These are phyloP conservation scores for Pseudachorutes palmiensis DNA, from an alignment of 1,140 invertebrate species.

Conservation along the genomic window DNA sequence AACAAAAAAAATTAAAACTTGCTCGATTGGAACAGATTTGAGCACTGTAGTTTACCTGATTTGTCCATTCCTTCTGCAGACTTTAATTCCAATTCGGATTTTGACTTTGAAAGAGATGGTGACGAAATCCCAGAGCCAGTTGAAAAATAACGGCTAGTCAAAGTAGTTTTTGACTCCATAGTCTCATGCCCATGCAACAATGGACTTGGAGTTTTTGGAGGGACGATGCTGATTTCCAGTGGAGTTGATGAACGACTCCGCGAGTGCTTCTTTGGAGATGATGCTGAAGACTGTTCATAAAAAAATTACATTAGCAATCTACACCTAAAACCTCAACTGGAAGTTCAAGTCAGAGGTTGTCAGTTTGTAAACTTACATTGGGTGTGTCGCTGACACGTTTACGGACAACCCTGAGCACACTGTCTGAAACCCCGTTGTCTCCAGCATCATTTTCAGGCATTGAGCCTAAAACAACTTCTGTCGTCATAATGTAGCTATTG, in stretches of 20 bases:
- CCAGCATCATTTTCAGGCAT: background rate
- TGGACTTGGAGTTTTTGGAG: slow-evolving; percentile 31
- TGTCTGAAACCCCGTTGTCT: slow-evolving; percentile 9
- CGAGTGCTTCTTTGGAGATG: slow-evolving; percentile 29
- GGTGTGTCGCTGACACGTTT: slow-evolving; percentile 32
- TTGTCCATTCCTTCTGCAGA: too few species aligned
- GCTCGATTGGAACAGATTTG: background rate
- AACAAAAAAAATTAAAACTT: background rate
- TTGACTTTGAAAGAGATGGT: too few species aligned
- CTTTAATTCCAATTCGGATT: too few species aligned
- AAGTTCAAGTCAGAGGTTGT: background rate
- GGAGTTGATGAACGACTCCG: slow-evolving; percentile 7
- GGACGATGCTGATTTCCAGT: slow-evolving; percentile 20
- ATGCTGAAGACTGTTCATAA: slow-evolving; percentile 5
- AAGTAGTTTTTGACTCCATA: too few species aligned
- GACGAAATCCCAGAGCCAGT: too few species aligned
- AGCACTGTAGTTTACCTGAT: too few species aligned
- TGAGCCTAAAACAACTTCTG: slow-evolving; percentile 31
- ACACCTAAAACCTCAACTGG: background rate
- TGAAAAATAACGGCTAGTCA: too few species aligned
- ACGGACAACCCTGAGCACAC: slow-evolving; percentile 33
- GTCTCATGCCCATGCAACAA: too few species aligned
- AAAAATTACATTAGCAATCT: too few species aligned
- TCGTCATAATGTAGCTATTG: slow-evolving; percentile 22
- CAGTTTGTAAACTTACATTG: background rate